Conservation (phyloP, 1,140 invertebrate species). For the Ostrea denselamellosa region DNA sequence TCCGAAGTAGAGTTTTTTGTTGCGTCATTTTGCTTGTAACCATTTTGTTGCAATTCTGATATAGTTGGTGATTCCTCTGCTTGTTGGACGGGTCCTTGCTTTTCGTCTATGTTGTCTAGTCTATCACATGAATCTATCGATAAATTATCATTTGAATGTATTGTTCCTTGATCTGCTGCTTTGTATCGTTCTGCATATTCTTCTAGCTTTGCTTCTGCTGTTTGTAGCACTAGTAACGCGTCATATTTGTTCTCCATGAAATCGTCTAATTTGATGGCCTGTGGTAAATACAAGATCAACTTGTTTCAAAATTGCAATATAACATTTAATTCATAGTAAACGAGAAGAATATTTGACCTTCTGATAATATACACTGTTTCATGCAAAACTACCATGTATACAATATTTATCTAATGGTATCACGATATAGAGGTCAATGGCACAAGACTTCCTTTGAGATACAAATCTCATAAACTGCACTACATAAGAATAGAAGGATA, state of each 20-base stretch:
- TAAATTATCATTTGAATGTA: neutral
- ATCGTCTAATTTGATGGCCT: neutral
- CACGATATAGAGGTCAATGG: no score
- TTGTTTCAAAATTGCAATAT: no score
- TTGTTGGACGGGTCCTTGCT: neutral
- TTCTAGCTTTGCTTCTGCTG: constrained; percentile 12
- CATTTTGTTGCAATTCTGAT: neutral
- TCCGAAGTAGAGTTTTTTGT: neutral
- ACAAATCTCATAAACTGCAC: no score
- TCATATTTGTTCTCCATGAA: neutral
- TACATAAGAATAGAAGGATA: no score
- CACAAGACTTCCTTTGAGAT: no score
- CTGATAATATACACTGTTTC: no score
- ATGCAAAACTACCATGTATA: no score
- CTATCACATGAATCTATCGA: neutral
- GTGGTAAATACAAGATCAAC: neutral
- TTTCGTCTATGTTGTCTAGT: neutral
- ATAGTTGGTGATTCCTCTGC: neutral
- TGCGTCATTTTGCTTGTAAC: neutral
- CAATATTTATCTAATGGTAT: no score
- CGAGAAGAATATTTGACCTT: no score
- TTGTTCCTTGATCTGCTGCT: neutral
- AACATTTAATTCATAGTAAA: no score
- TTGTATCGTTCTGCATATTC: neutral
- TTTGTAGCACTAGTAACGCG: neutral